Evolutionary conservation across 2,888 invertebrate species (phyloP).

Genomic region (Melanostoma scalare): DNA sequence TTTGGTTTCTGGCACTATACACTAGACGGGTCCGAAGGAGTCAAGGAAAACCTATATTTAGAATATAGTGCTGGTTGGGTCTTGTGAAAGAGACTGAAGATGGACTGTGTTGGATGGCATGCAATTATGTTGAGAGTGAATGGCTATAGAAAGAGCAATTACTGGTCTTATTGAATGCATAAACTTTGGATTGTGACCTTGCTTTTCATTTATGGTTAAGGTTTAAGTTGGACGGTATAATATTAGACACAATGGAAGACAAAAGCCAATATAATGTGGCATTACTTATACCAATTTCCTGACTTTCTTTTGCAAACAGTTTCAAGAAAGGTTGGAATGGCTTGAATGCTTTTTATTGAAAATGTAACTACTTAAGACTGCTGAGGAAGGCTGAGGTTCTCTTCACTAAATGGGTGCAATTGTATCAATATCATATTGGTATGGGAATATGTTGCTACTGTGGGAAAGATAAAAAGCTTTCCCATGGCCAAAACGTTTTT

Average conservation of each 20-base stretch:
- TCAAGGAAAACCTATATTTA: slow-evolving; percentile 5
- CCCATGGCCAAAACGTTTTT: too few species aligned
- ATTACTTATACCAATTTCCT: too few species aligned
- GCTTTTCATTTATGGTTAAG: background rate
- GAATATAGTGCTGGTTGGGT: background rate
- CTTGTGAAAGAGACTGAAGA: background rate
- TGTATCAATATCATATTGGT: too few species aligned
- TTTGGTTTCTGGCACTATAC: slow-evolving; percentile 36
- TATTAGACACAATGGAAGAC: background rate
- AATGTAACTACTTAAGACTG: too few species aligned
- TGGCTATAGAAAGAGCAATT: background rate
- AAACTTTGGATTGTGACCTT: background rate
- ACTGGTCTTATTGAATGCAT: background rate
- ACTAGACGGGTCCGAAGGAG: background rate
- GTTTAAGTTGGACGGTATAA: too few species aligned
- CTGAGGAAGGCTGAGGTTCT: too few species aligned
- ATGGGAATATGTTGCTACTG: too few species aligned
- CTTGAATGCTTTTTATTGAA: too few species aligned
- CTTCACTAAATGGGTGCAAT: too few species aligned
- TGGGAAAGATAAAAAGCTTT: too few species aligned
- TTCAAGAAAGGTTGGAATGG: too few species aligned
- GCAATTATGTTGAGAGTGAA: slow-evolving; percentile 1
- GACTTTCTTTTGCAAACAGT: too few species aligned
- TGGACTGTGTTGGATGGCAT: background rate
- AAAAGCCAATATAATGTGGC: background rate